phyloP scores from a whole-genome alignment of 2,113 vertebrate genomes.

The Aphelocoma coerulescens region DNA sequence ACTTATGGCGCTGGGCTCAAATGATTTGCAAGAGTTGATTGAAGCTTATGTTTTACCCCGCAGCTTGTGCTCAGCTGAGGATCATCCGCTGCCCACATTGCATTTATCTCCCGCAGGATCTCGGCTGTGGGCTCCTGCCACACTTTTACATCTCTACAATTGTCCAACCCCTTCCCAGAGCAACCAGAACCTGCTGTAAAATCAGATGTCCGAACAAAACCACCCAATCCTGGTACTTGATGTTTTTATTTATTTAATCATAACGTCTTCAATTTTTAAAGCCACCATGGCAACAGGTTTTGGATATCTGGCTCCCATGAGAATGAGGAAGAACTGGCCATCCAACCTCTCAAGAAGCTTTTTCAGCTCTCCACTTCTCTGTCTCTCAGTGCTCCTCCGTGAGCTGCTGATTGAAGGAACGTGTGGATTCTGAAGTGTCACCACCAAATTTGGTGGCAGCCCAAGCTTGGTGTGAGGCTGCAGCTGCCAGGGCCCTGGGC shows the following conservation, averaged over 20 bases:
- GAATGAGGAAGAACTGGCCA: not conserved
- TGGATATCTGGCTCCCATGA: not conserved
- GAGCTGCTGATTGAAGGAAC: not conserved
- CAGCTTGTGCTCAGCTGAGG: conserved; percentile 45
- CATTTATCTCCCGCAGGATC: not conserved
- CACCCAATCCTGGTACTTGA: too few relatives aligned
- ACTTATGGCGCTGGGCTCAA: conserved; percentile 40
- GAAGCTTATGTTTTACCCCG: conserved; percentile 45
- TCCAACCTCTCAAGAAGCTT: not conserved
- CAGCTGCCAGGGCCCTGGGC: not conserved
- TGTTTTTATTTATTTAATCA: not conserved
- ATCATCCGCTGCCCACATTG: not conserved
- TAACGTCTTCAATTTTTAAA: not conserved
- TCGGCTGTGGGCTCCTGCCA: not conserved
- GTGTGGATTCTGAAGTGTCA: not conserved
- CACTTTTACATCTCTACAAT: not conserved
- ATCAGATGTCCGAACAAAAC: not conserved
- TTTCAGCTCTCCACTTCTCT: not conserved
- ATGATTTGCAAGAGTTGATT: conserved; percentile 53
- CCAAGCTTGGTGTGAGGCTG: not conserved
- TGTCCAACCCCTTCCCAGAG: not conserved
- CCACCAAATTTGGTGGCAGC: not conserved
- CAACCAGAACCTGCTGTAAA: not conserved
- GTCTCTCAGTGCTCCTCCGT: not conserved
- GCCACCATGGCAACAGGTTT: not conserved